Evolutionary conservation across 2,797 vertebrate genomes (phyloP), one percentile per base, ranked within the genome.

Genomic region (Borostomias antarcticus): DNA sequence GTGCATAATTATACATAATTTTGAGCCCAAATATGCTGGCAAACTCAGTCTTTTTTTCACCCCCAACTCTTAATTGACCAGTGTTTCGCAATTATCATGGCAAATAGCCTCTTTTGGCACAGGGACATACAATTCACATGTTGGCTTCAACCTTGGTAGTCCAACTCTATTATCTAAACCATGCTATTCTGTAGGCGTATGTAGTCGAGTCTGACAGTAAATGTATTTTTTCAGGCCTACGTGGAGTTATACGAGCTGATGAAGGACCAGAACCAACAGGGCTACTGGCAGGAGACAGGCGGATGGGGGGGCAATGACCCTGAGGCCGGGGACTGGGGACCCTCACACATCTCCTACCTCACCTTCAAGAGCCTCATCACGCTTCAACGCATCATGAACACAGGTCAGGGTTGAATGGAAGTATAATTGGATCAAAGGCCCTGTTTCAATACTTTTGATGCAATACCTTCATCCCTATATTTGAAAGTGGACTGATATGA

Each of bases 301-400:
- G 93, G 86, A 88, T 98, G 96, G 95, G 72, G 86, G 70, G 88
- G 84, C 35, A 85, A 92, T 62, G 95, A 95, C 76, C 87, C 90
- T 0, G 87, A 92, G 0, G 82, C 75, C 0, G 89, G 94, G 4
- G 66, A 86, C 32, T 96, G 95, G 96, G 87, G 87, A 0, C 85
- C 89, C 50, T 93, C 93, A 0, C 94, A 95, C 11, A 82, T 98
- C 72, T 93, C 96, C 68, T 94, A 93, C 81, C 93, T 98, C 80
- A 96, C 93, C 75, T 98, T 98, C 89, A 95, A 89, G 88, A 96
- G 95, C 84, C 94, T 99, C 53, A 82, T 96, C 76, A 92, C 96
- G 64, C 87, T 96, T 51, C 87, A 85, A 30, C 88, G 64, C 65
- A 87, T 88, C 82, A 88, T 98, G 69, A 82, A 62, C 80, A 95